These are phyloP conservation scores for Sternarchorhynchus goeldii DNA, from an alignment of 2,797 vertebrate genomes.

Conservation along the genomic window DNA sequence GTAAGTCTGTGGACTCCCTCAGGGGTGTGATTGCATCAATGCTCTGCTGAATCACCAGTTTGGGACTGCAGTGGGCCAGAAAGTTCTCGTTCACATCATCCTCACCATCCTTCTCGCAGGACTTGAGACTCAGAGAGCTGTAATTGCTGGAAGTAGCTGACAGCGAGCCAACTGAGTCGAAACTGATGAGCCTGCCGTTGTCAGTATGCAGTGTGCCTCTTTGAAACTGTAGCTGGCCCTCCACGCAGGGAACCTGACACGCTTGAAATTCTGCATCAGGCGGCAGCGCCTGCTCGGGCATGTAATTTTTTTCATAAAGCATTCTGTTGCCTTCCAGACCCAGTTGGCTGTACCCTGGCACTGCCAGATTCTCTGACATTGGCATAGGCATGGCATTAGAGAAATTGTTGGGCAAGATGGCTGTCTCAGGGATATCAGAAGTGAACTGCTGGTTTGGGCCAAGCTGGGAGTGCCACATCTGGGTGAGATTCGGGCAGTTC, in stretches of 20 bases:
- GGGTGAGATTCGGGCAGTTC: conserved; percentile 83
- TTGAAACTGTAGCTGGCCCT: conserved; percentile 94
- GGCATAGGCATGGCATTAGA: conserved; percentile 73
- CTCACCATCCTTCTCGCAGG: conserved; percentile 92
- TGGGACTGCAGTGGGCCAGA: conserved; percentile 97
- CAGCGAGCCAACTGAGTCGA: conserved; percentile 94
- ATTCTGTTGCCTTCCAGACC: conserved; percentile 86
- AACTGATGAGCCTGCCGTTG: conserved; percentile 94
- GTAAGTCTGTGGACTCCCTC: conserved; percentile 96
- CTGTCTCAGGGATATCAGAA: conserved; percentile 80
- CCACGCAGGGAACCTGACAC: conserved; percentile 88
- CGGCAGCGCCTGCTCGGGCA: conserved; percentile 81
- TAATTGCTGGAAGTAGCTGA: conserved; percentile 96
- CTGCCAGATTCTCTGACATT: conserved; percentile 78
- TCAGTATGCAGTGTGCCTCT: conserved; percentile 89
- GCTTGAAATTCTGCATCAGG: conserved; percentile 90
- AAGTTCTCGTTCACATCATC: conserved; percentile 95
- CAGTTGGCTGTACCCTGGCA: conserved; percentile 86
- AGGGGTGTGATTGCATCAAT: conserved; percentile 93
- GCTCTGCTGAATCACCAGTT: conserved; percentile 98
- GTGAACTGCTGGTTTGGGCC: conserved; percentile 78
- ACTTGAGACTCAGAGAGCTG: conserved; percentile 94
- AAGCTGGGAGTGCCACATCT: conserved; percentile 84
- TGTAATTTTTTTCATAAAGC: conserved; percentile 92
- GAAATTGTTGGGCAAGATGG: conserved; percentile 83